Evolutionary conservation across 2,113 vertebrate species (phyloP).

Genomic region (Anarrhichthys ocellatus): DNA sequence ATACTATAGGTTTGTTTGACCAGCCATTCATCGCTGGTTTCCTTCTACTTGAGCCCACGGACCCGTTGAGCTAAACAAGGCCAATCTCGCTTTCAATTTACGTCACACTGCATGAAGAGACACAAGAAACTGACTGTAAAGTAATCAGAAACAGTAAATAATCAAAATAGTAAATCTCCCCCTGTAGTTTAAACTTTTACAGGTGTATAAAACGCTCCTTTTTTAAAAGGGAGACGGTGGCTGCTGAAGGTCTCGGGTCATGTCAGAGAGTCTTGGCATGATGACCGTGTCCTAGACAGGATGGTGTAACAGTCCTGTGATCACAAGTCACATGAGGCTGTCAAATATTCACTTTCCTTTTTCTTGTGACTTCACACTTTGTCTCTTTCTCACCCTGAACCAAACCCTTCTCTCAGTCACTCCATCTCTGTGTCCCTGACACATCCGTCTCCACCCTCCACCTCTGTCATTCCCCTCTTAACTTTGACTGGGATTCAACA

Average conservation of each 20-base stretch:
- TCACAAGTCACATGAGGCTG: constrained; percentile 28
- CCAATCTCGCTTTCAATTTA: background rate
- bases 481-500: background rate
- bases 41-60: no score
- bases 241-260: constrained; percentile 3
- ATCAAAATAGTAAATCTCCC: background rate
- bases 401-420: background rate
- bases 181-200: background rate
- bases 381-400: background rate
- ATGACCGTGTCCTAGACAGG: background rate
- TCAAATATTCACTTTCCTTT: constrained; percentile 33
- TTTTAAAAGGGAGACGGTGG: background rate
- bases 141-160: background rate
- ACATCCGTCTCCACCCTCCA: background rate
- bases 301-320: constrained; percentile 29
- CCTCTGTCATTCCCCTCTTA: background rate
- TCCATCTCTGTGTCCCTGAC: background rate
- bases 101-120: background rate
- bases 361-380: background rate
- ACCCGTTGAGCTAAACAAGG: background rate
- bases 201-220: background rate
- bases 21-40: no score
- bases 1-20: no score
- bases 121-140: no score
- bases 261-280: background rate